Conservation (phyloP, 2,113 vertebrate genomes). For the Calonectris borealis region DNA sequence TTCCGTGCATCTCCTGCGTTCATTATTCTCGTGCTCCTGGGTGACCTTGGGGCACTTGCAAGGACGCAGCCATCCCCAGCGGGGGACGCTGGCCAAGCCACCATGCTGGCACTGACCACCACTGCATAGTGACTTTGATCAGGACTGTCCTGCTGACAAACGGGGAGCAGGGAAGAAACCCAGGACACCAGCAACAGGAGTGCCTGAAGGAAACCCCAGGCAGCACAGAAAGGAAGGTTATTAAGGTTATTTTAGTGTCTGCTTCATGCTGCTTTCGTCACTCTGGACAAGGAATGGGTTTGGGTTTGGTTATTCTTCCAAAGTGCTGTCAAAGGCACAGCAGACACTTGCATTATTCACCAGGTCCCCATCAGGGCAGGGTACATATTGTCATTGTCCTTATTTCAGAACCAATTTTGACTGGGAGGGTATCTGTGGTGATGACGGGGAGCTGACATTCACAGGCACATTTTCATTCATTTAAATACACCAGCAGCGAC, state of each 20-base stretch:
- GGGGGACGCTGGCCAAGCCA: neutral
- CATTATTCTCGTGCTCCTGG: neutral
- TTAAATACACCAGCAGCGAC: neutral
- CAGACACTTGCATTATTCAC: neutral
- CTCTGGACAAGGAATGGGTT: neutral
- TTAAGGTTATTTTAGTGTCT: neutral
- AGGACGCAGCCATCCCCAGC: accelerated
- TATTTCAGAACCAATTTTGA: neutral
- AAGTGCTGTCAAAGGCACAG: neutral
- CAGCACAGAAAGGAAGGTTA: neutral
- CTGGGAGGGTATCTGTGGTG: neutral
- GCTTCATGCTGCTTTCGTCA: neutral
- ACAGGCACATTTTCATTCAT: neutral
- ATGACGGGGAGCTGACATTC: neutral
- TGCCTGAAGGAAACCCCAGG: neutral
- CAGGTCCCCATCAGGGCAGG: neutral
- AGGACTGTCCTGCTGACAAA: neutral
- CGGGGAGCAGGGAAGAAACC: neutral
- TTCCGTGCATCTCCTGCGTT: neutral
- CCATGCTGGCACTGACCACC: accelerated
- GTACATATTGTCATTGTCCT: neutral
- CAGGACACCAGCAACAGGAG: accelerated
- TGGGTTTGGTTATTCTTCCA: neutral
- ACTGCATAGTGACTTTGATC: accelerated
- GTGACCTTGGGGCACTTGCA: too few species aligned